These are phyloP conservation scores for Spodoptera littoralis DNA, from an alignment of 2,888 invertebrate species.

Conservation along the genomic window DNA sequence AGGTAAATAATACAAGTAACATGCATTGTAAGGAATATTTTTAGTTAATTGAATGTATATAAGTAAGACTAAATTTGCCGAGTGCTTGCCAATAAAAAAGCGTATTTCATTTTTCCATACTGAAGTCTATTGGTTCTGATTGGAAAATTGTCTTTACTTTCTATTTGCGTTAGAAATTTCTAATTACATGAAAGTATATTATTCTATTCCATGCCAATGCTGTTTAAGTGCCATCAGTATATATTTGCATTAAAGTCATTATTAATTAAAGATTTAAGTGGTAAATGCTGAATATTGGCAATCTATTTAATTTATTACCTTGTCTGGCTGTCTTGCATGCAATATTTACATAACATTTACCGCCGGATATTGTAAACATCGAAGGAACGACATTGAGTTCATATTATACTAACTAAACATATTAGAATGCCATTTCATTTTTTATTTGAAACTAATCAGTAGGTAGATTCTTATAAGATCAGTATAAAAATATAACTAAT, in stretches of 20 bases:
- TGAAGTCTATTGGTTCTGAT: background rate
- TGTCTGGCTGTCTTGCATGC: slow-evolving; percentile 35
- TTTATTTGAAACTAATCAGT: too few relatives aligned
- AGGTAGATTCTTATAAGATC: too few relatives aligned
- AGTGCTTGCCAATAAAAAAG: background rate
- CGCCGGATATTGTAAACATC: slow-evolving; percentile 58
- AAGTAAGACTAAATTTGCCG: background rate
- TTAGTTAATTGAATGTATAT: background rate
- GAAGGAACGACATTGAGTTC: slow-evolving; percentile 38
- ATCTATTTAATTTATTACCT: slow-evolving; percentile 25
- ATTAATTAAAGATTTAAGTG: slow-evolving; percentile 3
- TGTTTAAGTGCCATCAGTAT: background rate
- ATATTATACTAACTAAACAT: slow-evolving; percentile 7
- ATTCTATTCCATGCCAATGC: slow-evolving; percentile 10
- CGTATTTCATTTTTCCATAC: background rate
- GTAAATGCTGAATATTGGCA: slow-evolving; percentile 4
- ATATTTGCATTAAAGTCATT: background rate
- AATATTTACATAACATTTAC: slow-evolving; percentile 69
- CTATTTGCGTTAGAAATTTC: slow-evolving; percentile 41
- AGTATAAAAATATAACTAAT: too few relatives aligned
- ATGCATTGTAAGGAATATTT: slow-evolving; percentile 5
- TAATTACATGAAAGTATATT: slow-evolving; percentile 19
- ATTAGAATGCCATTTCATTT: background rate
- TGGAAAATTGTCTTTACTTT: slow-evolving; percentile 37
- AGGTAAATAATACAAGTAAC: slow-evolving; percentile 74